Evolutionary conservation across 2,888 invertebrate genomes (phyloP).

Genomic region (Schizaphis graminum): DNA sequence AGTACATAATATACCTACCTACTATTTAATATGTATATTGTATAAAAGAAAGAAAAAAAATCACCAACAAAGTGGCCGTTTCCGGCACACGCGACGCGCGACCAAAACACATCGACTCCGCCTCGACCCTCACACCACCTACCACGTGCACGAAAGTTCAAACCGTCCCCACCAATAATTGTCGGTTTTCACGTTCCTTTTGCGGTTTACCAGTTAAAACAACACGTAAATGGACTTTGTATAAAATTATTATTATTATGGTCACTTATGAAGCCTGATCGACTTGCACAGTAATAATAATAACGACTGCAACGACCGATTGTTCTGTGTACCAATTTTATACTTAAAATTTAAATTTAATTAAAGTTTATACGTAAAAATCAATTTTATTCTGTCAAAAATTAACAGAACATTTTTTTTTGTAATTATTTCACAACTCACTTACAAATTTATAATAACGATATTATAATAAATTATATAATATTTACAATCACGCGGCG

Average conservation of each 20-base stretch:
- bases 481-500: not conserved
- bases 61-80: conserved; percentile 54
- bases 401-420: too few relatives aligned
- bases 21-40: conserved; percentile 14
- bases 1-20: not conserved
- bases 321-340: not conserved
- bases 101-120: conserved; percentile 6
- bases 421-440: not conserved
- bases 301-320: not conserved
- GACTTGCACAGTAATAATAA: not conserved
- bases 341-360: not conserved
- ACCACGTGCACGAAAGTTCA: not conserved
- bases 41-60: not conserved
- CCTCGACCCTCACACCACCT: not conserved
- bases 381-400: not conserved
- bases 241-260: not conserved
- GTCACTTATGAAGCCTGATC: not conserved
- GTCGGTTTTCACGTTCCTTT: not conserved
- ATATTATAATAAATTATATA: not conserved
- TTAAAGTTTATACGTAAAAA: not conserved
- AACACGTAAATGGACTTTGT: not conserved
- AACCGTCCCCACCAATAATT: not conserved
- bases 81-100: conserved; percentile 38
- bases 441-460: not conserved
- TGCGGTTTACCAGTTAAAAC: not conserved